Base-by-base conservation (phyloP, 2,888 invertebrate species). In the Chironomus riparius region DNA sequence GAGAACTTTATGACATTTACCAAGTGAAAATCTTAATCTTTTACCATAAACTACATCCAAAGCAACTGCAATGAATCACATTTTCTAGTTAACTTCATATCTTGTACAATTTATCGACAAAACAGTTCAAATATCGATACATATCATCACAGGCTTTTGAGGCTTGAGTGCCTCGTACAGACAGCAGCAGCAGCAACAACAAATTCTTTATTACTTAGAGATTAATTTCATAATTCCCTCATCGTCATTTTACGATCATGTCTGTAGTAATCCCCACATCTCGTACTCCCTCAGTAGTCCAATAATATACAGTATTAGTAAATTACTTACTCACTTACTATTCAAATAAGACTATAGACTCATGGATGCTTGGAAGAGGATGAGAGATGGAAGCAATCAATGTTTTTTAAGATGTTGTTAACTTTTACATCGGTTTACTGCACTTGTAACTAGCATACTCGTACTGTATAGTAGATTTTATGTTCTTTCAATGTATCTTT, bases 171-270 rank as follows among this genome's bases (percentile, higher is more conserved):
- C 38, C 38, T 38, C 38, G 38, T 38, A 10, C 38, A 38, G 38
- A 38, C 56, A 56, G 56, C 65, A 65, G 12, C 21, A 65, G 12
- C 12, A 56, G 18, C 56, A 56, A 56, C 56, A 56, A 18, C 22
- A 65, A 65, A 21, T 21, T 13, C 24, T 65, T 65, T 65, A 70
- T 21, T 48, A 47, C 48, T 65, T 2, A 70, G 48, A 70, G 71
- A 71, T 71, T 71, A 71, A 71, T 71, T 71, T 71, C 71, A 71
- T 71, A 71, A 71, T 71, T 71, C 56, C 71, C 47, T 47, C 47
- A 15, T 21, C 56, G 18, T 71, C 56, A 71, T 28, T 56, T 24
- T 71, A 24, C 13, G 56, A 56, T 28, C 71, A n/a, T 28, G 50
- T 56, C 56, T 70, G 28, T 70, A 28, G 38, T 38, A 70, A 65